Base-by-base conservation (phyloP, 64 coral and sea anemone genomes). In the Pocillopora verrucosa region DNA sequence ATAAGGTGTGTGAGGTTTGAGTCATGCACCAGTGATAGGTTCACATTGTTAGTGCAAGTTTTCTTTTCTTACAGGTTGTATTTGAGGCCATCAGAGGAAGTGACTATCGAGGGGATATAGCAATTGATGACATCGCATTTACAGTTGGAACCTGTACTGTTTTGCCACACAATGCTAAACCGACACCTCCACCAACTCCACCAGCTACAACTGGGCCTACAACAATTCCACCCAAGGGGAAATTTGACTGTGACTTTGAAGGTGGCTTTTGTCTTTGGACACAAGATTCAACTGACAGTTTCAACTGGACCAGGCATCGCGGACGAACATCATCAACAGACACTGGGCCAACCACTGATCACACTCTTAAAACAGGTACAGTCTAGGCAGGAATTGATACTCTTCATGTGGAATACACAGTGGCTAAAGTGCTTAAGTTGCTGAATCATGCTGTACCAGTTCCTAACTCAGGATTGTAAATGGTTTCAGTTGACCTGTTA, bases 41-140 rank as follows among this genome's bases (percentile, higher is more conserved):
- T 16, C 13, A 20, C 26, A 17, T 11, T 86, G 45, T 14, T 5
- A n/a, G 19, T 13, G 26, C 11, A 56, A 34, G 1, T 76, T 13
- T 19, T 62, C 30, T 45, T 24, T 73, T 79, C 77, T 57, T 10
- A 10, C 63, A 96, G 95, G 61, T 96, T 83, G 95, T 96, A 17
- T 82, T 96, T 56, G 95, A 96, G 93, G 95, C 76, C 80, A 88
- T 96, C 56, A 92, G 95, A 87, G 95, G 95, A 70, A 93, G 16
- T 15, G 36, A 88, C 45, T 96, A 91, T 58, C 59, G 16, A 26
- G 95, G 95, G 1, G 95, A 96, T 65, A 96, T 96, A 59, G 91
- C 95, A 41, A 78, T 96, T 69, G 95, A 96, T 34, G 95, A 96
- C 60, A 93, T 96, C 36, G 77, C 91, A 10, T 96, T 93, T 73